Percentiles rank a stretch among this genome's conserved stretches.
Conservation (phyloP, 2,797 vertebrate genomes). For the Pipistrellus pygmaeus region DNA sequence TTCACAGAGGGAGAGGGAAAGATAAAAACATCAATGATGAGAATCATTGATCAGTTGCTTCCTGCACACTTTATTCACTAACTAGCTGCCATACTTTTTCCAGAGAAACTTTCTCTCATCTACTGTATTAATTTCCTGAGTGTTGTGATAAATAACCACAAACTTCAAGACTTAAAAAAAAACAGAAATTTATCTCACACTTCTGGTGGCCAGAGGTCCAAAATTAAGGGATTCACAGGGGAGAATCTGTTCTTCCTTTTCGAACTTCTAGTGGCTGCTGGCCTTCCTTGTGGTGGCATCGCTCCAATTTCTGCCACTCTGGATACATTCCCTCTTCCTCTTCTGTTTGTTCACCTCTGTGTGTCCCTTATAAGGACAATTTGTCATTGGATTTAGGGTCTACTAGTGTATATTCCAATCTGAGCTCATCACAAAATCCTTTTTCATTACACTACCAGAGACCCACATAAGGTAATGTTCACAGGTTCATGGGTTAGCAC, state of each 20-base stretch:
- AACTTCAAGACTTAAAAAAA: background rate
- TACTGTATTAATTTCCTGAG: background rate
- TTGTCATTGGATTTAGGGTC: background rate
- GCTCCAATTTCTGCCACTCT: background rate
- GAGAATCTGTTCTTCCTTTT: background rate
- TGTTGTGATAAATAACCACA: background rate
- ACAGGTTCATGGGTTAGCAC: background rate
- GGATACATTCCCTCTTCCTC: background rate
- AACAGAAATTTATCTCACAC: background rate
- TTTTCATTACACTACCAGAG: background rate
- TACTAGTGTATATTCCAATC: background rate
- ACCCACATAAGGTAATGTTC: background rate
- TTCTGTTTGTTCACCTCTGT: background rate
- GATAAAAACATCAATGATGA: too few relatives aligned
- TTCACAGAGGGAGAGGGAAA: too few relatives aligned
- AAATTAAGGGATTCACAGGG: background rate
- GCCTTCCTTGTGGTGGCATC: background rate
- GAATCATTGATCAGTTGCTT: too few relatives aligned
- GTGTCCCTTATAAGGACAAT: background rate
- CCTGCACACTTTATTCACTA: background rate
- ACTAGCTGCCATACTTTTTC: background rate
- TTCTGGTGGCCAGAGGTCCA: background rate
- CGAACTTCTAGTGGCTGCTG: background rate
- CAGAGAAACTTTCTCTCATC: constrained; percentile 23
- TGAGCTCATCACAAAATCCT: background rate